Evolutionary conservation across 2,113 vertebrate genomes (phyloP), one percentile per base, ranked within the genome.

Genomic region (Podilymbus podiceps): DNA sequence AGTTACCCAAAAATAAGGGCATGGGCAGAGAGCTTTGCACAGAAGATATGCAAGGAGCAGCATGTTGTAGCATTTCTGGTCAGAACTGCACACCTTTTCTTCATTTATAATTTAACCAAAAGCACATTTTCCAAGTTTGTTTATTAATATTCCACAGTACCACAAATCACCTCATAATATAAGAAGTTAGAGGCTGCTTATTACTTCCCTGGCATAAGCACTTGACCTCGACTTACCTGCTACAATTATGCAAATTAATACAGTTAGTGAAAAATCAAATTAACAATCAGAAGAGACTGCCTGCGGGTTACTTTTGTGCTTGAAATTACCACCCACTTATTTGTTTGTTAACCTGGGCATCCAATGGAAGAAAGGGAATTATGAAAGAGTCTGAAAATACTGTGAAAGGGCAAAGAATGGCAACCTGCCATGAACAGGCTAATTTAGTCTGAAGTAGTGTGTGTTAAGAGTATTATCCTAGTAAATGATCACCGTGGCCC

Each of bases 231-330:
- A 64, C 18, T 77, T 94, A 89, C 76, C 69, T 95, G 44, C 69
- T 93, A 76, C 62, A 92, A 67, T 93, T 90, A 93, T 60, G 55
- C 17, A 95, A 96, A 93, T 79, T 35, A 95, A 94, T 96, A 85
- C 30, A 90, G 94, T 88, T 82, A 95, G 84, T 79, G 93, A 96
- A 96, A 42, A 96, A 95, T 90, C 74, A 95, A 94, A 95, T 87
- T 76, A 93, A 87, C 82, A 49, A 23, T 89, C 77, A 59, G 83
- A 96, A 95, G 71, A 28, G 49, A 71, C 93, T 94, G 75, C 76
- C 35, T 81, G 50, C 82, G 71, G 33, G 35, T 93, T 85, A 55
- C 38, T 50, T 96, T 91, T 94, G 55, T 93, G 42, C 77, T 66
- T 85, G 46, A 84, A 90, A 84, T 62, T 95, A 73, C 88, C 89